These are phyloP conservation scores for Austrolebias charrua DNA, from an alignment of 2,797 vertebrate species.

Conservation along the genomic window DNA sequence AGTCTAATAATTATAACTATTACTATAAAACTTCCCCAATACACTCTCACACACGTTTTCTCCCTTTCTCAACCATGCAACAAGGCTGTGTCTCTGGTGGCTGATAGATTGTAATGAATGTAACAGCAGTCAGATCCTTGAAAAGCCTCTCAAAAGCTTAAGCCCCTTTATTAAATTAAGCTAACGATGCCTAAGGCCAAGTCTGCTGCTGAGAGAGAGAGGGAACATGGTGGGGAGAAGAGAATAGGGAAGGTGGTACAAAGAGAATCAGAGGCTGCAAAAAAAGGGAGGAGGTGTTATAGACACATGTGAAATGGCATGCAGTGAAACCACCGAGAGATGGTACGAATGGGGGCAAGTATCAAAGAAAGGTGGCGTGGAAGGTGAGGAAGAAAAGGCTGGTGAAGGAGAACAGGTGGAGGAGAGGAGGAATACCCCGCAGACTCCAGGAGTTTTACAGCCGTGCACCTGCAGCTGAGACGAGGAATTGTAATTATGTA, in stretches of 20 bases:
- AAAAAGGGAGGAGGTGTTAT: constrained; percentile 48
- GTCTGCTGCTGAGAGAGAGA: constrained; percentile 60
- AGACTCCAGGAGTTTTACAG: constrained; percentile 37
- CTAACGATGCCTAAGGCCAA: constrained; percentile 81
- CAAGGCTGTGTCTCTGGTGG: constrained; percentile 79
- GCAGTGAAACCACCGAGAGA: constrained; percentile 56
- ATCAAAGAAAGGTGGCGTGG: constrained; percentile 48
- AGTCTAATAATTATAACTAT: constrained; percentile 44
- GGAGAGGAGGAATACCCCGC: constrained; percentile 44
- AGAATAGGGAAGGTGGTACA: constrained; percentile 41
- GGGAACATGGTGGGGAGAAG: constrained; percentile 27
- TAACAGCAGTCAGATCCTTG: constrained; percentile 83
- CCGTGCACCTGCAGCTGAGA: constrained; percentile 55
- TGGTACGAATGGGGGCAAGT: constrained; percentile 19
- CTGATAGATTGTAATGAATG: constrained; percentile 85
- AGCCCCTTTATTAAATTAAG: constrained; percentile 85
- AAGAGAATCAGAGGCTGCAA: constrained; percentile 47
- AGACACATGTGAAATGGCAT: constrained; percentile 55
- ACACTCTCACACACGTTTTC: constrained; percentile 9
- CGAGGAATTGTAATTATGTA: constrained; percentile 51
- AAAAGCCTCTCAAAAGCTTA: constrained; percentile 85
- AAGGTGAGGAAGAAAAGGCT: constrained; percentile 28
- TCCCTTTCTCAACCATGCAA: constrained; percentile 65
- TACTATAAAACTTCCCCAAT: constrained; percentile 27
- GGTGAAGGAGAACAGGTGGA: constrained; percentile 30